These are phyloP conservation scores for Anthoscopus minutus DNA, from an alignment of 2,113 vertebrate species.

Conservation along the genomic window DNA sequence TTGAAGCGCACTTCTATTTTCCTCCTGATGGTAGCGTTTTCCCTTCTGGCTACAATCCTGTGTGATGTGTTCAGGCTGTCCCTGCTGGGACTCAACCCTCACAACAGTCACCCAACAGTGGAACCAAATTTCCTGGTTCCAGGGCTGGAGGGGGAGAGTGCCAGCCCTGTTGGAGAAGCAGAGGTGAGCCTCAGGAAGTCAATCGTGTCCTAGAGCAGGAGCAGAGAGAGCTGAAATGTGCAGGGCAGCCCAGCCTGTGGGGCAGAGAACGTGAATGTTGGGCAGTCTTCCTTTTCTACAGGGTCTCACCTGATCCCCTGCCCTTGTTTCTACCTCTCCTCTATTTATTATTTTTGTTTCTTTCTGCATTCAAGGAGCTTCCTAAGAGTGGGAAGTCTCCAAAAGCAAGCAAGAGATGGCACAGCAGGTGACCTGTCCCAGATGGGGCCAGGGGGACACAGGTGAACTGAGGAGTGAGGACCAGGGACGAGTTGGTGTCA, in stretches of 20 bases:
- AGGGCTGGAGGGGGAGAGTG: neutral
- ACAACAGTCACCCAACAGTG: fast-evolving
- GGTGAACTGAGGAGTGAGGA: neutral
- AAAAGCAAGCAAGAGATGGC: neutral
- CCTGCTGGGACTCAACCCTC: neutral
- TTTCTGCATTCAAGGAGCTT: neutral
- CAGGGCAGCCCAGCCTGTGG: neutral
- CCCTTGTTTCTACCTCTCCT: neutral
- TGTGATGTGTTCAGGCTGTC: neutral
- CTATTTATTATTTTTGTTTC: neutral
- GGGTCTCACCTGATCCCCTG: neutral
- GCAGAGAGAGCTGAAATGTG: neutral
- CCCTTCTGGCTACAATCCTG: neutral
- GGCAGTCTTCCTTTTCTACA: neutral
- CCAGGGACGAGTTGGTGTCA: fast-evolving
- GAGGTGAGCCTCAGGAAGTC: neutral
- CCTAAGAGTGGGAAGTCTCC: neutral
- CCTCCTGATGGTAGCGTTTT: neutral
- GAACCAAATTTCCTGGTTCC: neutral
- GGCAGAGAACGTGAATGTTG: neutral
- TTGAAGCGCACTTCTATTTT: neutral
- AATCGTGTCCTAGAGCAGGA: neutral
- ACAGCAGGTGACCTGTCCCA: neutral
- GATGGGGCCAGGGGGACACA: neutral
- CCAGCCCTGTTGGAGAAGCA: fast-evolving